Base-by-base conservation (phyloP, 1,140 invertebrate species). In the Mizuhopecten yessoensis region DNA sequence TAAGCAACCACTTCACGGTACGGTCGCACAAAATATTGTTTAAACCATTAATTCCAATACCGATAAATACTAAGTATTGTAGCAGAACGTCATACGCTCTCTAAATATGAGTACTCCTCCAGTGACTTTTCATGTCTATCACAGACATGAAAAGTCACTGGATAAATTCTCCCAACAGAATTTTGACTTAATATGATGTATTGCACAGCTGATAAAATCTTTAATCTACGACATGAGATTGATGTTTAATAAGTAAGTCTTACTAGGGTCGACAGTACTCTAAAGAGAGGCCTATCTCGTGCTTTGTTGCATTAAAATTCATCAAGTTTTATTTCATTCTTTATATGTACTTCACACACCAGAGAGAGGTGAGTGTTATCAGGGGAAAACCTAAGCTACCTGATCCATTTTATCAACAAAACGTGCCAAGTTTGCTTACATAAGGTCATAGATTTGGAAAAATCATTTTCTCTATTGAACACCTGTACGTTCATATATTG, bases 371-470 rank as follows among this genome's bases (percentile, higher is more conserved):
- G 57, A 75, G n/a, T 29, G 57, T 75, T 75, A 75, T 75, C 57
- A 29, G 23, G 5, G 57, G n/a, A 75, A 75, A 75, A 75, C 57
- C 29, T 75, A 75, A 75, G 57, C 57, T 75, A 75, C 57, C n/a
- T 75, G 57, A 75, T 75, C 57, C 57, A 29, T 75, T 75, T 75
- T 75, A 75, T 75, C 57, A 75, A 75, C 57, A 75, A 75, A 75
- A 75, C 57, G 57, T 75, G 57, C 57, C 57, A 75, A 23, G 57
- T 75, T 75, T 75, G 57, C 57, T 75, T 75, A 75, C 57, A 75
- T 75, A 75, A 75, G 57, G 57, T 75, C 57, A 75, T 75, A 75
- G 57, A 75, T 75, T 75, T 75, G 11, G 57, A 29, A 75, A 75
- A 75, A 75, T 75, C n/a, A 75, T 75, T 1, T 75, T 75, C 57